Evolutionary conservation across 2,888 invertebrate genomes (phyloP).

Genomic region (Orchestes rusci): DNA sequence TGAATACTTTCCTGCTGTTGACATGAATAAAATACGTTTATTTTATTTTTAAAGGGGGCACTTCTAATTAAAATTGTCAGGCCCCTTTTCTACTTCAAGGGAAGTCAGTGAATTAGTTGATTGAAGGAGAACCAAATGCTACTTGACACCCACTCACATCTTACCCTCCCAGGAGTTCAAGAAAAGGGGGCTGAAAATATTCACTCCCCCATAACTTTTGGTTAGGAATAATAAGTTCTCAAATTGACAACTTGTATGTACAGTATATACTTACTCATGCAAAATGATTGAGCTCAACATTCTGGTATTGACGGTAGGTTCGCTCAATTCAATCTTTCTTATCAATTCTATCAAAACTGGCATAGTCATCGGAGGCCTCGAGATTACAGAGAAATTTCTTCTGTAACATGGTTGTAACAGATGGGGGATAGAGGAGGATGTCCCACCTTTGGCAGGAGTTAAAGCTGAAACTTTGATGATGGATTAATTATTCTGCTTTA

Average conservation of each 20-base stretch:
- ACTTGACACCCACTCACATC: no score
- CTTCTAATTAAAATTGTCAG: no score
- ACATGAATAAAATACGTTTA: neutral
- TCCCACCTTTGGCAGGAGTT: constrained; percentile 33
- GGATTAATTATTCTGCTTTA: no score
- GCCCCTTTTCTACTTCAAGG: no score
- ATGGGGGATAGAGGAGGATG: constrained; percentile 46
- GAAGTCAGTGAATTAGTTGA: no score
- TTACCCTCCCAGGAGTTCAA: no score
- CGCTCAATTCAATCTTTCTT: constrained; percentile 52
- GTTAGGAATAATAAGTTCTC: neutral
- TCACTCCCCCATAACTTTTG: no score
- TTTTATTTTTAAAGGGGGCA: no score
- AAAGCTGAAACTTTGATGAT: constrained; percentile 1
- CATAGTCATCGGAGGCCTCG: constrained; percentile 51
- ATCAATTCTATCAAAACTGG: constrained; percentile 55
- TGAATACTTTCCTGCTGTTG: neutral
- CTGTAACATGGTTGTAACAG: constrained; percentile 54
- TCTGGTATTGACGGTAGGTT: constrained; percentile 50
- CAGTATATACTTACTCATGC: constrained; percentile 45
- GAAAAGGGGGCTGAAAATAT: no score
- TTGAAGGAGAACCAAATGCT: no score
- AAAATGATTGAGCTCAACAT: constrained; percentile 51
- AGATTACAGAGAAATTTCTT: constrained; percentile 43
- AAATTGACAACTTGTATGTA: constrained; percentile 1